Base-by-base conservation (phyloP, 1,140 invertebrate genomes). In the Drosophila pseudoananassae region DNA sequence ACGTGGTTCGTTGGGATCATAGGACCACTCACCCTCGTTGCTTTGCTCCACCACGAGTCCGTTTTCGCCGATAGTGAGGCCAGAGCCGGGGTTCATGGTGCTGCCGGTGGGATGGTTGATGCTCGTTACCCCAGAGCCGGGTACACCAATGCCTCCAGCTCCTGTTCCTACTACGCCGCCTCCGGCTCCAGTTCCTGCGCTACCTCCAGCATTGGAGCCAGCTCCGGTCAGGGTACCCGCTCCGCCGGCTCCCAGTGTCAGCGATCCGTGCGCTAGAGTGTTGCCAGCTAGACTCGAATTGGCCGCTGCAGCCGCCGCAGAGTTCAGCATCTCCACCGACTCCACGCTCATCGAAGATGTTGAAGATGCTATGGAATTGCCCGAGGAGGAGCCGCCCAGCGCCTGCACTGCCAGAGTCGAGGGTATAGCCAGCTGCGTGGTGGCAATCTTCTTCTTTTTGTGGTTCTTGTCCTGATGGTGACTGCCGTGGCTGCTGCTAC, bases 1-100 rank as follows among this genome's bases (percentile, higher is more conserved):
- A 77, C 98, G 94, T 9, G 98, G 98, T 92, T 99, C 98, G 89
- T 97, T 97, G 2, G 97, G 97, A 93, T 98, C 97, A 76, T 96
- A 97, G 0, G 95, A 95, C 96, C 96, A 97, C 76, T 97, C 96
- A 43, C 93, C 93, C 20, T 94, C 94, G 53, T 92, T 90, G 5
- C 93, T 92, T 68, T 93, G 93, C 49, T 94, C 93, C 4, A 92
- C 92, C 36, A 92, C 88, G 47, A 92, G 59, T 0, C 91, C 89
- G 46, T 73, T 83, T 45, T 91, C 90, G 51, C 69, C 77, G 9
- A 91, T 73, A 2, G 73, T 76, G 5, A 91, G 49, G 50, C 80
- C 81, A 4, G 78, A 31, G 4, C 66, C 75, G 0, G 90, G 77
- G 0, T 71, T 3, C 1, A 78, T 27, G 0, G 53, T 10, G 6